Evolutionary conservation across 2,888 invertebrate genomes (phyloP).

Genomic region (Cheilosia pagana): DNA sequence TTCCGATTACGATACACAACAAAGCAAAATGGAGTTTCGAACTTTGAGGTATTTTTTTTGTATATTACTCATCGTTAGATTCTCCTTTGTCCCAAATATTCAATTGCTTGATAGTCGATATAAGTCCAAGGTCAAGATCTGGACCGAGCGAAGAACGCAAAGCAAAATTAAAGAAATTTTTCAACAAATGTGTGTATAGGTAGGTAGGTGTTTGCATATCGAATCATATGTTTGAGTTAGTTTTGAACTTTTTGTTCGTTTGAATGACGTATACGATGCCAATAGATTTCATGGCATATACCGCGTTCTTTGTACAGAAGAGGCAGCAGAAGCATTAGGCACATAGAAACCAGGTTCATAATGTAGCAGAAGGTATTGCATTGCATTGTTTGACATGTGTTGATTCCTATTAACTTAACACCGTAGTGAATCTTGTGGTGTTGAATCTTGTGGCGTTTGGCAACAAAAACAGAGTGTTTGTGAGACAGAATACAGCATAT

Average conservation of each 20-base stretch:
- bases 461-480: too few species aligned
- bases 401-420: too few species aligned
- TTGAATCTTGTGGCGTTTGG: too few species aligned
- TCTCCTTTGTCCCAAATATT: constrained; percentile 1
- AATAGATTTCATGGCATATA: neutral
- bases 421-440: too few species aligned
- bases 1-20: too few species aligned
- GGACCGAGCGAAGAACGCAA: constrained; percentile 9
- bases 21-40: neutral
- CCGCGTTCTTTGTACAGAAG: neutral
- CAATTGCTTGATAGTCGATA: constrained; percentile 14
- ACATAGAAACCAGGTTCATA: neutral
- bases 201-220: neutral
- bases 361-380: too few species aligned
- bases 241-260: constrained; percentile 5
- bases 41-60: neutral
- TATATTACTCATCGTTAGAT: constrained; percentile 1
- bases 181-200: neutral
- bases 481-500: too few species aligned
- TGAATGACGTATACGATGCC: neutral
- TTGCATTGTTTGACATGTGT: neutral
- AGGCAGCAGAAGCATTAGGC: neutral
- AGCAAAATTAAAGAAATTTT: constrained; percentile 21
- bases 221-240: neutral
- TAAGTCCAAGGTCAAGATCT: constrained; percentile 48